Conservation (phyloP, 2,888 invertebrate genomes). For the Eudemis profundana region DNA sequence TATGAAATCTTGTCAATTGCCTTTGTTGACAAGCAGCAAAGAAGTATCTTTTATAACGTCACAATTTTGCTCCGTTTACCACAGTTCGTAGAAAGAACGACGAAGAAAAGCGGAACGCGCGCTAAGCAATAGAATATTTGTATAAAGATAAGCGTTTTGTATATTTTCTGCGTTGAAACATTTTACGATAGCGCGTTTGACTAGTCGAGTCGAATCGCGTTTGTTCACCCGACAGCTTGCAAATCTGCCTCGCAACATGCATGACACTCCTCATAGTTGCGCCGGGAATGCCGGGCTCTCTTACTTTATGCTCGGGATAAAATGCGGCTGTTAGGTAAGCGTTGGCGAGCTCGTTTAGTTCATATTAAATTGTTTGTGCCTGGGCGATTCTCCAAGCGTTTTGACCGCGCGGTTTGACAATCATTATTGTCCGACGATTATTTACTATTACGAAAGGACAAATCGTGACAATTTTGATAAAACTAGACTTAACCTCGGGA, state of each 20-base stretch:
- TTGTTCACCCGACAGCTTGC: slow-evolving; percentile 44
- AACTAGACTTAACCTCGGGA: too few species aligned
- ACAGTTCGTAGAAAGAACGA: not conserved
- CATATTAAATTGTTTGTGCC: too few species aligned
- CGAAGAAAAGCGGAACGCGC: not conserved
- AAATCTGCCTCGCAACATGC: slow-evolving; percentile 54
- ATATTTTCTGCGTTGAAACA: slow-evolving; percentile 3
- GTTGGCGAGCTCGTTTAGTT: too few species aligned
- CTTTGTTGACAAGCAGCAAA: too few species aligned
- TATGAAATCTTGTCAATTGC: too few species aligned
- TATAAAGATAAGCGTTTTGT: not conserved
- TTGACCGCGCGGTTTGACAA: too few species aligned
- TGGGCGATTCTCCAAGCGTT: too few species aligned
- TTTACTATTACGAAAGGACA: too few species aligned
- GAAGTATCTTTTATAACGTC: too few species aligned
- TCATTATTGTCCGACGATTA: too few species aligned
- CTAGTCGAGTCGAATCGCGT: slow-evolving; percentile 47
- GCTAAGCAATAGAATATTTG: slow-evolving; percentile 7
- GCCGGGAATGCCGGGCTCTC: slow-evolving; percentile 6
- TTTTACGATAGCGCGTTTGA: slow-evolving; percentile 36
- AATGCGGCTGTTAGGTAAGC: not conserved
- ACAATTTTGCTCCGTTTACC: too few species aligned
- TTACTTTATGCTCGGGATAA: slow-evolving; percentile 1
- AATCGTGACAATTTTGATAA: too few species aligned
- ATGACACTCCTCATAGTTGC: slow-evolving; percentile 44